Base-by-base conservation (phyloP, 2,113 vertebrate genomes). In the Micronycteris hirsuta region DNA sequence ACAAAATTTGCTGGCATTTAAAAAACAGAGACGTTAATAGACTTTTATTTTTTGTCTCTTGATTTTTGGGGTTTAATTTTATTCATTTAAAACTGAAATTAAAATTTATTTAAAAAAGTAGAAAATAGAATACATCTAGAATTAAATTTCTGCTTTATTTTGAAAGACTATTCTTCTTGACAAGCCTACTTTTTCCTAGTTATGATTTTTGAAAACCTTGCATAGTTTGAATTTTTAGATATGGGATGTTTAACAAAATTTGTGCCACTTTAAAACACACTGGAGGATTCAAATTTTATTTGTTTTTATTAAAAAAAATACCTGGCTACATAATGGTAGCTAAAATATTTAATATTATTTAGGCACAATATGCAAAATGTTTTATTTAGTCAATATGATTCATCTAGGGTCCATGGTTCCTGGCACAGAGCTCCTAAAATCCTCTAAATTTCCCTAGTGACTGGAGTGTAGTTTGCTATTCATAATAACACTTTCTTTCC, bases 21-120 rank as follows among this genome's bases (percentile, higher is more conserved):
- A 89, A 70, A 81, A 84, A 71, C 19, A 94, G 26, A 47, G 28
- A 74, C 7, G 19, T 9, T 19, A 87, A 9, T 28, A 54, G 52
- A 19, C 67, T 36, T 85, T 54, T 43, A 43, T 45, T 80, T 63
- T 31, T 56, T 56, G 54, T 8, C 54, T 56, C 5, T 67, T 61
- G 19, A 24, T 14, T 77, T 90, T 74, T 41, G 82, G 31, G 28
- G 43, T 58, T 94, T 94, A 85, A 54, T 71, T 94, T 81, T 94
- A 95, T 83, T 87, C 20, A 95, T 24, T 43, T 89, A 82, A 84
- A 89, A 78, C 14, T 93, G 47, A 20, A 96, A 87, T 93, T 84
- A 73, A 86, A 94, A 74, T 45, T 67, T 71, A 76, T 82, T 78
- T 38, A 6, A 89, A 89, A 93, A 68, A 86, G 11, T 68, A 76